These are phyloP conservation scores for Mesorhabditis spiculigera DNA, from an alignment of 2,888 invertebrate species.

Conservation along the genomic window DNA sequence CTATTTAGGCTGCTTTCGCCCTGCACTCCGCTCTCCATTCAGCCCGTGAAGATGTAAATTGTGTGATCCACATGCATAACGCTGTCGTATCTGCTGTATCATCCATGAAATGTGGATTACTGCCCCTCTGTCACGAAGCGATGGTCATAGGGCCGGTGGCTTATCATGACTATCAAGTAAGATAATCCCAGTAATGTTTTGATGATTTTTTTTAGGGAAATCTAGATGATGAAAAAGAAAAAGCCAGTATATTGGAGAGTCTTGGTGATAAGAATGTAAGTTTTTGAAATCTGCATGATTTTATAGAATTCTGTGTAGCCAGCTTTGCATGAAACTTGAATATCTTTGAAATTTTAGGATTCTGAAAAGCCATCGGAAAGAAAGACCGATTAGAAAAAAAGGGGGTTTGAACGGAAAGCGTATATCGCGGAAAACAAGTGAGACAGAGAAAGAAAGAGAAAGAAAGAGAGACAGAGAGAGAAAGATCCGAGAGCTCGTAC, in stretches of 20 bases:
- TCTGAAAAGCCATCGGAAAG: no score
- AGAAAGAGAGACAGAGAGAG: neutral
- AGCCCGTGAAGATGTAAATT: constrained; percentile 91
- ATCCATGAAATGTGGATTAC: constrained; percentile 73
- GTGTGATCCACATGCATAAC: constrained; percentile 89
- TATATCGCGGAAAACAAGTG: no score
- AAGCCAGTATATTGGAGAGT: neutral
- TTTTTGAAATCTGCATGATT: neutral
- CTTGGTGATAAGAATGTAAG: constrained; percentile 3
- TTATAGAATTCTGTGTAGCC: constrained; percentile 5
- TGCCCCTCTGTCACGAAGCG: constrained; percentile 90
- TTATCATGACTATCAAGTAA: constrained; percentile 72
- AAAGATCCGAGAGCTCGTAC: neutral
- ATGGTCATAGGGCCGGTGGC: constrained; percentile 85
- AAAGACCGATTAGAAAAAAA: no score
- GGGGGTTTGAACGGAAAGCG: no score
- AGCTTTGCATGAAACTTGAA: constrained; percentile 9
- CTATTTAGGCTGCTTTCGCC: constrained; percentile 73
- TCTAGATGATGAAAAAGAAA: constrained; percentile 31
- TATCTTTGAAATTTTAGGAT: neutral
- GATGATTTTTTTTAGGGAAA: constrained; percentile 27
- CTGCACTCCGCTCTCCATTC: constrained; percentile 93
- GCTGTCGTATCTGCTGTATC: constrained; percentile 67
- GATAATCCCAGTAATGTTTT: no score
- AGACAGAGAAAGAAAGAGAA: no score